phyloP scores from a whole-genome alignment of 1,140 invertebrate genomes.

The Cylas formicarius region DNA sequence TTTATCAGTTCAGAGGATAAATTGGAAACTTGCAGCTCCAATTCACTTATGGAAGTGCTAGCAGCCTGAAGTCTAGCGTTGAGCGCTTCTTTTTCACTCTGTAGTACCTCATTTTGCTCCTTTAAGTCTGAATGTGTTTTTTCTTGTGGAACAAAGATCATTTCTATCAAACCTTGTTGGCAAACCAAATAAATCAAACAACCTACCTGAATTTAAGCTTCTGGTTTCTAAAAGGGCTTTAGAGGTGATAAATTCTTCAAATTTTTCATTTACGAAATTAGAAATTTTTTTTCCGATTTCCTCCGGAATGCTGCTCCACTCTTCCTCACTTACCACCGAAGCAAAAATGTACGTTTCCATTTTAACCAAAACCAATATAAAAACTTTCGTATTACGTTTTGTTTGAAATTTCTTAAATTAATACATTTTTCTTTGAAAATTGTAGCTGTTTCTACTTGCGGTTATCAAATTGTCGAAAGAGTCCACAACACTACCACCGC shows the following conservation, averaged over 20 bases:
- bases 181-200: neutral
- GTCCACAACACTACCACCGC: conserved; percentile 4
- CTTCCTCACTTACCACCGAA: conserved; percentile 37
- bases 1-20: conserved; percentile 54
- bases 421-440: conserved; percentile 4
- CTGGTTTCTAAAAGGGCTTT: conserved; percentile 60
- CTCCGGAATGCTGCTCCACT: conserved; percentile 45
- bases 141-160: conserved; percentile 45
- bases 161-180: neutral
- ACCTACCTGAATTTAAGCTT: conserved; percentile 52
- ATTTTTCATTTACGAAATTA: conserved; percentile 53
- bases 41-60: conserved; percentile 53
- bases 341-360: conserved; percentile 30
- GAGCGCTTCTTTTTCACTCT: conserved; percentile 55
- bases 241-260: conserved; percentile 61
- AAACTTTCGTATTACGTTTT: neutral
- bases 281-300: conserved; percentile 53
- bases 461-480: conserved; percentile 6
- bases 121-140: conserved; percentile 52
- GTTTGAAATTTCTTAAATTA: neutral
- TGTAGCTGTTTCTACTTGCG: conserved; percentile 8
- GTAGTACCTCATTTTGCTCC: conserved; percentile 50
- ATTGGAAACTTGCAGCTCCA: conserved; percentile 54
- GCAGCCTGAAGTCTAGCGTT: conserved; percentile 55
- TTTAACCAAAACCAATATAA: conserved; percentile 4